These are phyloP conservation scores for Scomber scombrus DNA, from an alignment of 2,113 vertebrate genomes.

Conservation along the genomic window DNA sequence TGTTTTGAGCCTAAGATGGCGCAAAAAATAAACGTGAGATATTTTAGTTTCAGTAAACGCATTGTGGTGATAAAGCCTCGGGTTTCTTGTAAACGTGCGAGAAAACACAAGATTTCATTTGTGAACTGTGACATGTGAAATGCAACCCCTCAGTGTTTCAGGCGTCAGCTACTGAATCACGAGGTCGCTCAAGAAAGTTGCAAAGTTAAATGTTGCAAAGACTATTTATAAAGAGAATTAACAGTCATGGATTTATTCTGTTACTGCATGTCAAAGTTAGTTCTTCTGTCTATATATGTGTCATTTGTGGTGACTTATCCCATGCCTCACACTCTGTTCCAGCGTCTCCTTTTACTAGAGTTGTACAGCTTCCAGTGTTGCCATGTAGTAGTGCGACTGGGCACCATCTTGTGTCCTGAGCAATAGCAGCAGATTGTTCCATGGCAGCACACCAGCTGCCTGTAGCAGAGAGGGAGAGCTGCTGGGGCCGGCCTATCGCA, in stretches of 20 bases:
- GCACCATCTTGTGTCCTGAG: slow-evolving; percentile 77
- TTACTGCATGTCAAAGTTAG: not conserved
- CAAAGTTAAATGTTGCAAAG: slow-evolving; percentile 14
- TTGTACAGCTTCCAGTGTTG: slow-evolving; percentile 10
- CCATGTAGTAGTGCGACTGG: slow-evolving; percentile 50
- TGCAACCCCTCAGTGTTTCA: not conserved
- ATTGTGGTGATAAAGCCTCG: slow-evolving; percentile 4
- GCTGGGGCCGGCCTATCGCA: slow-evolving; percentile 45
- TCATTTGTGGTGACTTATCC: not conserved
- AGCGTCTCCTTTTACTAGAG: slow-evolving; percentile 2
- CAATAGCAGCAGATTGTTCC: slow-evolving; percentile 59
- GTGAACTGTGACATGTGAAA: not conserved
- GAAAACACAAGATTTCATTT: not conserved
- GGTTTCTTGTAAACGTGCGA: not conserved
- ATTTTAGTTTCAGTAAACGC: slow-evolving; percentile 32
- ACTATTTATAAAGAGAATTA: slow-evolving; percentile 1
- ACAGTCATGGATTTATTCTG: not conserved
- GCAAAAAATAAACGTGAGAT: slow-evolving; percentile 36
- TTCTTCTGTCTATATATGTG: not conserved
- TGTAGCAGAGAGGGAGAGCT: slow-evolving; percentile 25
- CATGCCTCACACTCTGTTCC: not conserved
- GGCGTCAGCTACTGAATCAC: slow-evolving; percentile 19
- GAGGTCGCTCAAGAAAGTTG: slow-evolving; percentile 2
- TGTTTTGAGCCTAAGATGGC: slow-evolving; percentile 48
- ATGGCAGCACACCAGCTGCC: slow-evolving; percentile 67